Base-by-base conservation (phyloP, 2,113 vertebrate species). In the Cygnus atratus region DNA sequence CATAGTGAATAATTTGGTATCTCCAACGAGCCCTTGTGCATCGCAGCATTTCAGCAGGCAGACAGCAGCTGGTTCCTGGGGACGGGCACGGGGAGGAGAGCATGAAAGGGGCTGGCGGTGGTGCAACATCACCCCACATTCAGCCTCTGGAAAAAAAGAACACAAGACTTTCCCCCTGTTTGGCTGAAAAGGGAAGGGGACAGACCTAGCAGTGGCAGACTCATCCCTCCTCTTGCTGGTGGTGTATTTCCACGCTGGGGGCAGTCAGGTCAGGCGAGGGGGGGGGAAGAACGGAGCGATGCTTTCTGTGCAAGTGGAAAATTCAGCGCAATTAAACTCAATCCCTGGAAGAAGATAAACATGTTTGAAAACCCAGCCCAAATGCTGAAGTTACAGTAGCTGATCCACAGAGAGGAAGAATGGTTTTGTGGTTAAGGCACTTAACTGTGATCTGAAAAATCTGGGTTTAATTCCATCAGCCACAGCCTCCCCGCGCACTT, bases 381-480 rank as follows among this genome's bases (percentile, higher is more conserved):
- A 76, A 44, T 11, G 44, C 81, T 84, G 77, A 90, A 80, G 70
- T 62, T 83, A 87, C 74, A 26, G 18, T 87, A 89, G 84, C 81
- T 87, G 91, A 93, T 78, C 73, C 84, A 54, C 31, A 73, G 66
- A 92, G 50, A 91, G 31, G 88, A 95, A 91, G 74, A 88, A 68
- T 41, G 48, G 33, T 46, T 93, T 88, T 96, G 82, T 84, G 90
- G 83, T 93, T 92, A 75, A 81, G 24, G 48, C 50, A 24, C 25
- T 88, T 93, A 29, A 20, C 28, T 87, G 63, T 0, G 1, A 85
- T 70, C 22, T 89, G 87, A 73, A 93, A 92, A 96, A 85, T 87
- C 93, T 90, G 77, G n/a, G 58, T 95, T 89, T 87, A 44, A 87
- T 92, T 94, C 87, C 67, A 76, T 35, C 26, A 93, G 44, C 73